Percentiles rank a stretch among this genome's conserved stretches.
Evolutionary conservation across 1,140 invertebrate species (phyloP).

Genomic region (Philopotamus ludificatus): DNA sequence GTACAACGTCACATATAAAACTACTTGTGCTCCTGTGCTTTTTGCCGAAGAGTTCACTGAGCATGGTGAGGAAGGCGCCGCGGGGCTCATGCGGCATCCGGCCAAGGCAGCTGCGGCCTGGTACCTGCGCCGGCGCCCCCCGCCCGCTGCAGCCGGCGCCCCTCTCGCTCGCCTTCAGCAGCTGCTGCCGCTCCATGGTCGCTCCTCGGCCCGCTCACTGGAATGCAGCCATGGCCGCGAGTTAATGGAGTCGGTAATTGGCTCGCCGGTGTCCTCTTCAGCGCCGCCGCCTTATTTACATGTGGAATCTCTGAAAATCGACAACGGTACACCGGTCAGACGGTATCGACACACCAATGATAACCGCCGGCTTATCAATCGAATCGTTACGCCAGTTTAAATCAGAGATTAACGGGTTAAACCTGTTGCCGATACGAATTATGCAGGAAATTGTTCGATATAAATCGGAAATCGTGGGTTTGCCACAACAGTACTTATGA

Average conservation of each 20-base stretch:
- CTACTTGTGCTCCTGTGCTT: constrained; percentile 19
- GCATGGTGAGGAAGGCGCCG: constrained; percentile 14
- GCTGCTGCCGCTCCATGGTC: constrained; percentile 21
- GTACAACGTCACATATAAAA: constrained; percentile 16
- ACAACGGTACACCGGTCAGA: too few species aligned
- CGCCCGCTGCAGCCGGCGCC: constrained; percentile 13
- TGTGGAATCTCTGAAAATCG: too few species aligned
- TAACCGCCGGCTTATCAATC: too few species aligned
- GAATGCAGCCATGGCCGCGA: not conserved
- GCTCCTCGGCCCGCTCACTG: not conserved
- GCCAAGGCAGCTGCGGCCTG: not conserved
- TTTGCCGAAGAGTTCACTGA: constrained; percentile 33
- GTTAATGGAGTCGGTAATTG: not conserved
- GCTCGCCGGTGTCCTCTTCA: not conserved
- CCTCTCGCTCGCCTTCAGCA: constrained; percentile 16
- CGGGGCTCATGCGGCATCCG: not conserved
- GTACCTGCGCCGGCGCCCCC: not conserved
- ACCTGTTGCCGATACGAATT: too few species aligned
- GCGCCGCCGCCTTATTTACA: not conserved
- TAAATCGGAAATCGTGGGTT: too few species aligned
- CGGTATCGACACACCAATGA: too few species aligned
- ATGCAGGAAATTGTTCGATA: too few species aligned
- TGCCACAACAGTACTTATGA: too few species aligned
- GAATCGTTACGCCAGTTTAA: too few species aligned
- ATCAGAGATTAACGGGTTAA: too few species aligned